Percentiles rank a stretch among this genome's conserved stretches.
Conservation (phyloP, 2,113 vertebrate genomes). For the Ammodytes dubius region DNA sequence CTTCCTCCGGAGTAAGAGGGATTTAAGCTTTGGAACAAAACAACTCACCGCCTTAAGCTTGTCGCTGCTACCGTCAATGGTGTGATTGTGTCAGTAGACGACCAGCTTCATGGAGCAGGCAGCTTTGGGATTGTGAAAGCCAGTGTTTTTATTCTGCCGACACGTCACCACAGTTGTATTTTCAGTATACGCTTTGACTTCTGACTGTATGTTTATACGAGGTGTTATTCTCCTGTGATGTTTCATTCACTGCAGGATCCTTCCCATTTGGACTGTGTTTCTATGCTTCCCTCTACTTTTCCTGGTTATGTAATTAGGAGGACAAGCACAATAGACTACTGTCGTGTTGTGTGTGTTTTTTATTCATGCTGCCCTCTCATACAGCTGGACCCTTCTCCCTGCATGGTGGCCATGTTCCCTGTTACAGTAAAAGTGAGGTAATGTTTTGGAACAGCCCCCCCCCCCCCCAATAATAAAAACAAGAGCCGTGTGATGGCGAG, state of each 20-base stretch:
- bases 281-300: conserved; percentile 72
- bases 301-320: conserved; percentile 78
- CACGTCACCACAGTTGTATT: conserved; percentile 64
- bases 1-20: conserved; percentile 23
- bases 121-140: conserved; percentile 28
- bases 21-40: conserved; percentile 47
- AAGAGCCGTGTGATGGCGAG: conserved; percentile 55
- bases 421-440: conserved; percentile 83
- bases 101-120: conserved; percentile 18
- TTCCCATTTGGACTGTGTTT: conserved; percentile 65
- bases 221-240: conserved; percentile 69
- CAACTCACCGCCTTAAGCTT: conserved; percentile 23
- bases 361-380: conserved; percentile 40
- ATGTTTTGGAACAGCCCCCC: conserved; percentile 79
- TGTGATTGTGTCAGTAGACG: conserved; percentile 16
- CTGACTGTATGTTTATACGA: conserved; percentile 60
- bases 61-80: conserved; percentile 22
- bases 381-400: conserved; percentile 63
- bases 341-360: conserved; percentile 52
- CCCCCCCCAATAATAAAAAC: conserved; percentile 67
- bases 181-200: conserved; percentile 30
- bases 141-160: conserved; percentile 50
- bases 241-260: conserved; percentile 71
- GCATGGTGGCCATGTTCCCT: conserved; percentile 74
- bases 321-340: conserved; percentile 77